Percentiles rank a stretch among this genome's conserved stretches.
Evolutionary conservation across 1,140 invertebrate genomes (phyloP).

Genomic region (Drosophila malerkotliana): DNA sequence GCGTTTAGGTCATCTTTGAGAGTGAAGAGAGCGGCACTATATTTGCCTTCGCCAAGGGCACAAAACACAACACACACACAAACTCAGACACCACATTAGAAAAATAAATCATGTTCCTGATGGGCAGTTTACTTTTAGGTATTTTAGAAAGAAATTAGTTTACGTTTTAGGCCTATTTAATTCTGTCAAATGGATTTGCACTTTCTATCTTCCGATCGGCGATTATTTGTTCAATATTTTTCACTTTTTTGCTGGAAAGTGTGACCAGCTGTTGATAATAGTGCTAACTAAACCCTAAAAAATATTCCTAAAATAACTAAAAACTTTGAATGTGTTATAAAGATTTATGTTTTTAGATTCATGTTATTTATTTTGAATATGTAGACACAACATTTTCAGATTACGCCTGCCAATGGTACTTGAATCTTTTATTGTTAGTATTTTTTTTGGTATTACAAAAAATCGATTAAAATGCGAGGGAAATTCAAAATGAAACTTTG

Average conservation of each 20-base stretch:
- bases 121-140: background rate
- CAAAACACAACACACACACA: slow-evolving; percentile 46
- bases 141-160: background rate
- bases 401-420: no score
- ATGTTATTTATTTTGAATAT: no score
- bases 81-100: slow-evolving; percentile 8
- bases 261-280: no score
- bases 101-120: slow-evolving; percentile 8
- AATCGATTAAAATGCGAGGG: background rate
- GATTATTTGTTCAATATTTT: slow-evolving; percentile 41
- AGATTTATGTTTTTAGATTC: no score
- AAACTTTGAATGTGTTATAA: no score
- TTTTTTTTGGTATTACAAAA: background rate
- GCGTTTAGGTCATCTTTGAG: slow-evolving; percentile 51
- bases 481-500: background rate
- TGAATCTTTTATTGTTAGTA: background rate
- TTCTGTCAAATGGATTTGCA: slow-evolving; percentile 3
- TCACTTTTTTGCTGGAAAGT: background rate
- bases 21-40: slow-evolving; percentile 33
- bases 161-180: slow-evolving; percentile 14
- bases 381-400: no score
- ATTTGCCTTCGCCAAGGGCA: slow-evolving; percentile 53
- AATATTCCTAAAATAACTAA: no score
- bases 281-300: no score
- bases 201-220: slow-evolving; percentile 29